Base-by-base conservation (phyloP, 2,797 vertebrate species). In the Manis crassicaudata region DNA sequence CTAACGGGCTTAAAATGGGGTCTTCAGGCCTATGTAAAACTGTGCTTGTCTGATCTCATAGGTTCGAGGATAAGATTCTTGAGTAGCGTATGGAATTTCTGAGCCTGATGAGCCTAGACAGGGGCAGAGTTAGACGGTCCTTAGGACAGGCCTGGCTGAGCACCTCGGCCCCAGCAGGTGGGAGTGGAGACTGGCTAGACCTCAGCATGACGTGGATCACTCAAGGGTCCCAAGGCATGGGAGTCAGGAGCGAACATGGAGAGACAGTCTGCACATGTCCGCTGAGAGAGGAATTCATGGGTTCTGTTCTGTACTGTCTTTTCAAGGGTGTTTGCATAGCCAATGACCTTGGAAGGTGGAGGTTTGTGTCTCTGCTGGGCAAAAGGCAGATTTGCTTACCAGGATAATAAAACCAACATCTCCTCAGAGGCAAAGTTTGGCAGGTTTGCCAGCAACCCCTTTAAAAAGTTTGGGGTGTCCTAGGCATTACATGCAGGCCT, bases 231-330 rank as follows among this genome's bases (percentile, higher is more conserved):
- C 25, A 35, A 16, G 46, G 2, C 27, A 5, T 13, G 25, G 5
- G 16, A 11, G 11, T 12, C 8, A 27, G 29, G 5, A 76, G 23
- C 35, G 0, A 27, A 4, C 6, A 4, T 2, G 16, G 23, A 62
- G 40, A 68, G 27, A 37, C 6, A 0, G 0, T 2, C 17, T 5
- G 0, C n/a, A 13, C 25, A 0, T 9, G 2, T 67, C 67, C 77
- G 63, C 73, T 35, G 46, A 67, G 60, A 8, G 5, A 65, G 23
- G 20, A 4, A 3, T 14, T 6, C 32, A 18, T 5, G 3, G 4
- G 20, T 46, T 50, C 32, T 40, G n/a, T 35, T 70, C 29, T 9
- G 10, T 9, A 12, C 12, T 40, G 7, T 16, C 46, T 75, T 37
- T 58, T 77, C 73, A 82, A 91, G n/a, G 35, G 52, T 35, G 10